Evolutionary conservation across 2,888 invertebrate genomes (phyloP).

Genomic region (Lasius platythorax): DNA sequence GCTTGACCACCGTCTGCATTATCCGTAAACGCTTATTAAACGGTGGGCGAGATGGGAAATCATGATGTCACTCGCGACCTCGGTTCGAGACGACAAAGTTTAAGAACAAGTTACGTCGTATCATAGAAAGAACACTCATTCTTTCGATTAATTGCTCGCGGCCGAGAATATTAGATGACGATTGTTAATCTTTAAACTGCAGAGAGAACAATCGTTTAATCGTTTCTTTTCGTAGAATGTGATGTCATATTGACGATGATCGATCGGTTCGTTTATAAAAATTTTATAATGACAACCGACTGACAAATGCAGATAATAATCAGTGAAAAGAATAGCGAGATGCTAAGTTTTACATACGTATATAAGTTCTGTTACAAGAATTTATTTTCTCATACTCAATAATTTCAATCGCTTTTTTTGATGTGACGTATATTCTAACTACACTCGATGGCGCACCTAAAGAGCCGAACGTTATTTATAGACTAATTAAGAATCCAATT

Average conservation of each 20-base stretch:
- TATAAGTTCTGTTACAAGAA: not conserved
- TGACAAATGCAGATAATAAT: not conserved
- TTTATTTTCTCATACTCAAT: conserved; percentile 5
- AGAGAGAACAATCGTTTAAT: not conserved
- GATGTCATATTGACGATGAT: not conserved
- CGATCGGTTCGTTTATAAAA: not conserved
- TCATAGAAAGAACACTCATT: not conserved
- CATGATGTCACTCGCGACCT: conserved; percentile 45
- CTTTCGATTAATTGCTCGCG: conserved; percentile 1
- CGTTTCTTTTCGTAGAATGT: not conserved
- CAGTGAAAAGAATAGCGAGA: not conserved
- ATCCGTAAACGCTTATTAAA: conserved; percentile 64
- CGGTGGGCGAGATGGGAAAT: conserved; percentile 53
- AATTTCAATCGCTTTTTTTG: not conserved
- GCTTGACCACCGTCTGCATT: conserved; percentile 61
- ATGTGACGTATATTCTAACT: not conserved
- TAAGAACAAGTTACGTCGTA: conserved; percentile 12
- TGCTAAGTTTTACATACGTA: not conserved
- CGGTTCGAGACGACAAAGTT: conserved; percentile 25
- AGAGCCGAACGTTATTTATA: not conserved
- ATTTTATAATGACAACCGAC: not conserved
- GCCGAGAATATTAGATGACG: conserved; percentile 4
- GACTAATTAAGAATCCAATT: not conserved
- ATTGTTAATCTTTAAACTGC: conserved; percentile 20
- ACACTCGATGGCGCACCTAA: not conserved